Percentiles rank a stretch among this genome's conserved stretches.
These are phyloP conservation scores for Pipistrellus nathusii DNA, from an alignment of 2,797 vertebrate species.

Conservation along the genomic window DNA sequence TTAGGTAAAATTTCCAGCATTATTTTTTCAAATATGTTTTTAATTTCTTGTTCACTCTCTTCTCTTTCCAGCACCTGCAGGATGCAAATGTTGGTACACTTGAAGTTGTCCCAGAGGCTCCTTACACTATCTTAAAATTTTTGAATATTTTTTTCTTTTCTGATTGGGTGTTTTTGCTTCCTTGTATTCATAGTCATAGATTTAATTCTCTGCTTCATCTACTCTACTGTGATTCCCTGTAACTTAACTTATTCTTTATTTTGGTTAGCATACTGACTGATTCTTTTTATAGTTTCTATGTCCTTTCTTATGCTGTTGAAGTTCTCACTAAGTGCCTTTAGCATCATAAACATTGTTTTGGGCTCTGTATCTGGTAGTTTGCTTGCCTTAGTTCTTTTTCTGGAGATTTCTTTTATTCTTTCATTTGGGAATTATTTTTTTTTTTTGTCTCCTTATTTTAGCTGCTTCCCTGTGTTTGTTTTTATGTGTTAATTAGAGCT, in stretches of 20 bases:
- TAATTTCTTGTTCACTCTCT: neutral
- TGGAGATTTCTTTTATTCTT: neutral
- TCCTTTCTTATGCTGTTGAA: neutral
- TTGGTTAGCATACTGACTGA: neutral
- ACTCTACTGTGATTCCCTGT: neutral
- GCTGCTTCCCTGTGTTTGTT: neutral
- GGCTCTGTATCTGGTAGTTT: neutral
- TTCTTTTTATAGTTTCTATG: neutral
- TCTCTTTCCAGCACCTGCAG: neutral
- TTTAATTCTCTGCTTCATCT: neutral
- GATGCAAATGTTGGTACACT: neutral
- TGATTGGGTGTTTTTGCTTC: neutral
- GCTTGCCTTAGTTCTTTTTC: neutral
- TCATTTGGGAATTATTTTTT: neutral
- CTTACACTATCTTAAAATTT: neutral
- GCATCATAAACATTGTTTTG: neutral
- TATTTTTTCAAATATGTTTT: neutral
- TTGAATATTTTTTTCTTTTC: neutral
- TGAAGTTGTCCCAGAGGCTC: neutral
- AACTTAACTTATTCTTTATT: neutral
- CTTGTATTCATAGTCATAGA: neutral
- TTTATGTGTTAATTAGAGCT: neutral
- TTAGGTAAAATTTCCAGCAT: neutral
- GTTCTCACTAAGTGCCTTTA: neutral
- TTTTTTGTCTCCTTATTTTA: neutral